Evolutionary conservation across 2,888 invertebrate genomes (phyloP).

Genomic region (Synanthedon tipuliformis): DNA sequence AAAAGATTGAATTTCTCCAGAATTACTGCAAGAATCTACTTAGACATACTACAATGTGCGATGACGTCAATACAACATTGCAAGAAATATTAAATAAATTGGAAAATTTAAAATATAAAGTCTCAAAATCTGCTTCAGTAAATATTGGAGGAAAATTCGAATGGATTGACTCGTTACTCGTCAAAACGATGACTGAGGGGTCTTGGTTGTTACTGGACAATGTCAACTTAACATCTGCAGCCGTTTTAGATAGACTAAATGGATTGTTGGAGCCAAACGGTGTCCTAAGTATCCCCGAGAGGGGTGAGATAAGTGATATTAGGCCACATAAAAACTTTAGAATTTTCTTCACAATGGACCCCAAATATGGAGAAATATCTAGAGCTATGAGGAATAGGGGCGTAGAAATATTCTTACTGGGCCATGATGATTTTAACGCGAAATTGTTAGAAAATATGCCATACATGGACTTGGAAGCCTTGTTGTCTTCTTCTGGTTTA

Average conservation of each 20-base stretch:
- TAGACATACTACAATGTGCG: not conserved
- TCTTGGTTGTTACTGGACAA: slow-evolving; percentile 90
- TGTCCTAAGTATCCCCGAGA: slow-evolving; percentile 88
- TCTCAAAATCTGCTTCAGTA: slow-evolving; percentile 69
- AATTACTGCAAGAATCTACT: slow-evolving; percentile 24
- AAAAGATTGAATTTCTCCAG: slow-evolving; percentile 35
- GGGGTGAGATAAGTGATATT: slow-evolving; percentile 85
- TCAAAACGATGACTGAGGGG: slow-evolving; percentile 85
- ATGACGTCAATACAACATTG: slow-evolving; percentile 23
- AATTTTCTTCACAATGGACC: slow-evolving; percentile 94
- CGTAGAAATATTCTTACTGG: slow-evolving; percentile 79
- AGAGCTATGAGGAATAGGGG: slow-evolving; percentile 99
- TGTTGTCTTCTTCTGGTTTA: slow-evolving; percentile 51
- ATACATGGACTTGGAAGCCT: slow-evolving; percentile 50
- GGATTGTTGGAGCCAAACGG: slow-evolving; percentile 95
- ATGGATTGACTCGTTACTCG: slow-evolving; percentile 90
- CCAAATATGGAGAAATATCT: slow-evolving; percentile 95
- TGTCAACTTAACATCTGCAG: slow-evolving; percentile 95
- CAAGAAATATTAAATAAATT: slow-evolving; percentile 36
- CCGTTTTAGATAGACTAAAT: slow-evolving; percentile 96
- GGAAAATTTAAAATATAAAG: slow-evolving; percentile 41
- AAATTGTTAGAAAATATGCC: slow-evolving; percentile 42
- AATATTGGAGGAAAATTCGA: slow-evolving; percentile 92
- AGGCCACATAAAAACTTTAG: slow-evolving; percentile 91
- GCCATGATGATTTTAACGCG: slow-evolving; percentile 33